Evolutionary conservation across 2,888 invertebrate species (phyloP).

Genomic region (Rotaria sp.): DNA sequence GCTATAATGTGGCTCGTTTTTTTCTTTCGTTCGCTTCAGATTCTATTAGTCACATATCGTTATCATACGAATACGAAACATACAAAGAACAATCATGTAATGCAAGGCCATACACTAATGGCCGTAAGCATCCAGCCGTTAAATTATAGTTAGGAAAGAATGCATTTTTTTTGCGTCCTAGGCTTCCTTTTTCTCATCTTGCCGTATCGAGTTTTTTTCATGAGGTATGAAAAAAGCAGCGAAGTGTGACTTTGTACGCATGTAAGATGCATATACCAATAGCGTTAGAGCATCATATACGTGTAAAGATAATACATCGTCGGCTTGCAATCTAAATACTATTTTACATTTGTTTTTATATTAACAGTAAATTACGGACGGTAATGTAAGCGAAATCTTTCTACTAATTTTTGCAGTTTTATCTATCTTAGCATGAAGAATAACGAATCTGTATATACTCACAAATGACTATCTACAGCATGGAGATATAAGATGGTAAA

Average conservation of each 20-base stretch:
- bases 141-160: background rate
- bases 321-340: too few species aligned
- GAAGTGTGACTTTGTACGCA: background rate
- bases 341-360: too few species aligned
- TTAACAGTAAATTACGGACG: too few species aligned
- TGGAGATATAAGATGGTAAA: too few species aligned
- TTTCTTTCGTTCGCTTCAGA: background rate
- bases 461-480: too few species aligned
- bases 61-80: too few species aligned
- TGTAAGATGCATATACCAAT: background rate
- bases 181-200: background rate
- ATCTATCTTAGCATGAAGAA: too few species aligned
- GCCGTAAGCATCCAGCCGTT: background rate
- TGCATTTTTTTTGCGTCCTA: background rate
- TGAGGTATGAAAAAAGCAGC: background rate
- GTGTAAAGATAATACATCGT: too few species aligned
- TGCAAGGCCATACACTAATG: background rate
- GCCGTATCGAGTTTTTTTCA: background rate
- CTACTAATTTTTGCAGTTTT: too few species aligned
- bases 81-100: background rate
- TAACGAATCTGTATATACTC: too few species aligned
- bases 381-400: too few species aligned
- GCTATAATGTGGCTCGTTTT: too few species aligned
- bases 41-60: background rate
- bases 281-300: background rate